Evolutionary conservation across 2,113 vertebrate genomes (phyloP).

Genomic region (Cariama cristata): DNA sequence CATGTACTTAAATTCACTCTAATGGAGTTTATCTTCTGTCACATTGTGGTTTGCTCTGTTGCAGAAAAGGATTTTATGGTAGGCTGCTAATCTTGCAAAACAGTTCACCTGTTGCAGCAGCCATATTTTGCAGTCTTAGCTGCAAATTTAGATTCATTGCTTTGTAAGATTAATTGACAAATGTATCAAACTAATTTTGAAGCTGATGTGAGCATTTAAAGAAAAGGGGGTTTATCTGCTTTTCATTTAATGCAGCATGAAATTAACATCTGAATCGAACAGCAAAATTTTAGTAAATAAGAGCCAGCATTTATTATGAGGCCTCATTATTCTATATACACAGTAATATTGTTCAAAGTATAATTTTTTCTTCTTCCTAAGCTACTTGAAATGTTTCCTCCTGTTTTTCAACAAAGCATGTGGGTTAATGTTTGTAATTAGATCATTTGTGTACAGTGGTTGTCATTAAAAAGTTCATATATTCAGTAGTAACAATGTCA

Average conservation of each 20-base stretch:
- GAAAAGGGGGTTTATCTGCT: conserved; percentile 18
- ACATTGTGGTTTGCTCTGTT: conserved; percentile 53
- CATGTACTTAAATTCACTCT: conserved; percentile 64
- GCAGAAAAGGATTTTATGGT: conserved; percentile 59
- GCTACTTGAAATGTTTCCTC: not conserved
- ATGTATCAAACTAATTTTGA: conserved; percentile 16
- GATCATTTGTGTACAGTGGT: not conserved
- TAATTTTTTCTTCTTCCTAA: not conserved
- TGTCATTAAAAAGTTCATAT: not conserved
- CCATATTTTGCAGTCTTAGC: conserved; percentile 25
- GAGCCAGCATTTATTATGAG: not conserved
- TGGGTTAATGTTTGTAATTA: conserved; percentile 1
- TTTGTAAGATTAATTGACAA: conserved; percentile 62
- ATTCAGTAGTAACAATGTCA: not conserved
- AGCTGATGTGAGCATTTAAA: conserved; percentile 15
- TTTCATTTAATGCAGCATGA: conserved; percentile 29
- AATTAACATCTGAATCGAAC: conserved; percentile 55
- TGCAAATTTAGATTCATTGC: conserved; percentile 49
- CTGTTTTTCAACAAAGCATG: not conserved
- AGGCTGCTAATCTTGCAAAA: conserved; percentile 59
- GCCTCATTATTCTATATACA: not conserved
- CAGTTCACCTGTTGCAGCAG: conserved; percentile 50
- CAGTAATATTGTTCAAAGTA: not conserved
- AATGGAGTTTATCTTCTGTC: conserved; percentile 61
- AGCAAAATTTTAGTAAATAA: conserved; percentile 33